Evolutionary conservation across 1,140 invertebrate genomes (phyloP).

Genomic region (Theocolax elegans): DNA sequence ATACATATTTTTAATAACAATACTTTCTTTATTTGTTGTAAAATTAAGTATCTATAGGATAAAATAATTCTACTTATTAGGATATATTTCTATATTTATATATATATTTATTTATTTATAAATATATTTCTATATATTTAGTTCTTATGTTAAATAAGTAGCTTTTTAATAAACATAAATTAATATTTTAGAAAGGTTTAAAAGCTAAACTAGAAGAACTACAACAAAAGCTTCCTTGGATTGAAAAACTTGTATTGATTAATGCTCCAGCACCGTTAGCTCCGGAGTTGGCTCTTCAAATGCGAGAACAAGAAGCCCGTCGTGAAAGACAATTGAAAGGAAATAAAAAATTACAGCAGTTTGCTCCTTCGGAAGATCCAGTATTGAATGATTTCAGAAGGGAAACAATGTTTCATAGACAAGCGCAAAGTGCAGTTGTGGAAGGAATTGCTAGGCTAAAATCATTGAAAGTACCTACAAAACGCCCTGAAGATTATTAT

Average conservation of each 20-base stretch:
- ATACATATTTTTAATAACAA: no score
- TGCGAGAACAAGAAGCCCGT: conserved; percentile 78
- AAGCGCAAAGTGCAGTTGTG: conserved; percentile 89
- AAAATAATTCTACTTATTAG: not conserved
- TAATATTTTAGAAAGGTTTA: conserved; percentile 61
- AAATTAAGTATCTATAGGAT: no score
- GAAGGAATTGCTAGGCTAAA: conserved; percentile 82
- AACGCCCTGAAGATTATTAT: conserved; percentile 95
- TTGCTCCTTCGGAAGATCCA: conserved; percentile 77
- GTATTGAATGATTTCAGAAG: conserved; percentile 94
- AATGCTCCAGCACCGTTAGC: conserved; percentile 82
- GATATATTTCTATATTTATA: not conserved
- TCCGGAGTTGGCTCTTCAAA: conserved; percentile 82
- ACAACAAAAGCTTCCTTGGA: conserved; percentile 81
- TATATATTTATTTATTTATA: not conserved
- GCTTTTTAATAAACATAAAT: conserved; percentile 24
- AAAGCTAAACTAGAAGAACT: conserved; percentile 80
- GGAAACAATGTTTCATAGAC: conserved; percentile 90
- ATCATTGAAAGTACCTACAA: conserved; percentile 80
- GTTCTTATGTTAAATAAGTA: conserved; percentile 22
- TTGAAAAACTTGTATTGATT: conserved; percentile 84
- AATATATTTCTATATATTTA: not conserved
- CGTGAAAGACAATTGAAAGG: conserved; percentile 75
- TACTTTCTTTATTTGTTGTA: no score
- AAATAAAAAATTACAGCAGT: conserved; percentile 75